These are phyloP conservation scores for Coregonus clupeaformis DNA, from an alignment of 2,113 vertebrate genomes.

Conservation along the genomic window DNA sequence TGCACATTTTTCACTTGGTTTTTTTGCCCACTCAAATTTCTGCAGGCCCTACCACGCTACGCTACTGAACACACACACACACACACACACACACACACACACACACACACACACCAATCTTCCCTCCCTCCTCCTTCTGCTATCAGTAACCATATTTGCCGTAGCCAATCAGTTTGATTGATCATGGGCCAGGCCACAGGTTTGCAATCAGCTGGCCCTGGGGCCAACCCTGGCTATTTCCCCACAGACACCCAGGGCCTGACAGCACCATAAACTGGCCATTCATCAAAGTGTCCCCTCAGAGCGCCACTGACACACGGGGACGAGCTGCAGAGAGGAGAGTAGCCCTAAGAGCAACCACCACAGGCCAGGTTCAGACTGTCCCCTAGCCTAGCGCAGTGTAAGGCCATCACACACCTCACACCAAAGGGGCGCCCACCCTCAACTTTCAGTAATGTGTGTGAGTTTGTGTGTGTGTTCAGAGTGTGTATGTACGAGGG, in stretches of 20 bases:
- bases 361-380: too few relatives aligned
- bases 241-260: constrained; percentile 79
- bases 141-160: constrained; percentile 84
- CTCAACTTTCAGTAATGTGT: too few relatives aligned
- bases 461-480: too few relatives aligned
- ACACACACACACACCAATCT: constrained; percentile 52
- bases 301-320: constrained; percentile 54
- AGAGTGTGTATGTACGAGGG: too few relatives aligned
- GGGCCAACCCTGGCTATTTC: constrained; percentile 79
- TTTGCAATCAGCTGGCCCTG: constrained; percentile 89
- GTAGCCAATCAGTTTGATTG: constrained; percentile 90
- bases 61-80: too few relatives aligned
- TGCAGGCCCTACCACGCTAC: too few relatives aligned
- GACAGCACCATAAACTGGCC: constrained; percentile 90
- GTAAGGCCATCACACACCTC: too few relatives aligned
- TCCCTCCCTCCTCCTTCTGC: constrained; percentile 38
- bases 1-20: too few relatives aligned
- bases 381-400: too few relatives aligned
- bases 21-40: too few relatives aligned
- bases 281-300: constrained; percentile 90
- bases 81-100: constrained; percentile 18
- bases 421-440: too few relatives aligned
- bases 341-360: background rate
- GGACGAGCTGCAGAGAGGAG: constrained; percentile 29
- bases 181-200: constrained; percentile 84